A percentile compares a stretch with the other conserved stretches of the same genome.
These are phyloP conservation scores for Drosophila merina DNA, from an alignment of 2,888 invertebrate genomes.

Conservation along the genomic window DNA sequence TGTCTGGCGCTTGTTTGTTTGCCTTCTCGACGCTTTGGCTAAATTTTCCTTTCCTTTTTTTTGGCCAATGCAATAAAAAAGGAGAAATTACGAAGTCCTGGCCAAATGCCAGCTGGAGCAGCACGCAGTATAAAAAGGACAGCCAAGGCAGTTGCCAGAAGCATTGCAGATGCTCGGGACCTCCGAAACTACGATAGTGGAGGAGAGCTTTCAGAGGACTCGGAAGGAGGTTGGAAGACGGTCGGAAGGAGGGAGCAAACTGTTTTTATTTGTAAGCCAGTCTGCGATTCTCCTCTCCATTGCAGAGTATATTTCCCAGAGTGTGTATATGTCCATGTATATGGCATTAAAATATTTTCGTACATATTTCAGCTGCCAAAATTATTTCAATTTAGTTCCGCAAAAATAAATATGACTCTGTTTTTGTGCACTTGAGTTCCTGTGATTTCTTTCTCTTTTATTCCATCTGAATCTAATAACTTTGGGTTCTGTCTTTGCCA, in stretches of 20 bases:
- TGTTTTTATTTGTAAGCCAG: constrained; percentile 61
- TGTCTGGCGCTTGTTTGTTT: constrained; percentile 63
- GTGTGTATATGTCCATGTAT: constrained; percentile 30
- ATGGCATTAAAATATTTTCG: constrained; percentile 67
- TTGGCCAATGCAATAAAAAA: constrained; percentile 38
- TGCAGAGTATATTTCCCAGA: constrained; percentile 21
- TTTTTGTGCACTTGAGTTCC: constrained; percentile 14
- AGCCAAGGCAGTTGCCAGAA: constrained; percentile 47
- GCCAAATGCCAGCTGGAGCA: constrained; percentile 63
- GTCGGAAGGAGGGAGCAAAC: constrained; percentile 18
- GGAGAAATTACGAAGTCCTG: constrained; percentile 49
- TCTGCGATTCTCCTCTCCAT: constrained; percentile 31
- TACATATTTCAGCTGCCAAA: constrained; percentile 76
- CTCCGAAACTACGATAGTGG: constrained; percentile 1
- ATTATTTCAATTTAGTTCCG: constrained; percentile 80
- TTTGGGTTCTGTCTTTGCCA: too few species aligned
- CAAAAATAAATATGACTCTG: constrained; percentile 73
- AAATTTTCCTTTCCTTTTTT: constrained; percentile 33
- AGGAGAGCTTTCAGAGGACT: not conserved
- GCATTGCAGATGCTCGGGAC: constrained; percentile 45
- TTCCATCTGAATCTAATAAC: constrained; percentile 20
- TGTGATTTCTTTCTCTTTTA: constrained; percentile 20
- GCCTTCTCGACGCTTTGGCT: constrained; percentile 51
- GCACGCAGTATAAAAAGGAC: constrained; percentile 33
- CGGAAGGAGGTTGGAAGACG: not conserved